These are phyloP conservation scores for Drosophila orosa DNA, from an alignment of 1,140 invertebrate species.

Conservation along the genomic window DNA sequence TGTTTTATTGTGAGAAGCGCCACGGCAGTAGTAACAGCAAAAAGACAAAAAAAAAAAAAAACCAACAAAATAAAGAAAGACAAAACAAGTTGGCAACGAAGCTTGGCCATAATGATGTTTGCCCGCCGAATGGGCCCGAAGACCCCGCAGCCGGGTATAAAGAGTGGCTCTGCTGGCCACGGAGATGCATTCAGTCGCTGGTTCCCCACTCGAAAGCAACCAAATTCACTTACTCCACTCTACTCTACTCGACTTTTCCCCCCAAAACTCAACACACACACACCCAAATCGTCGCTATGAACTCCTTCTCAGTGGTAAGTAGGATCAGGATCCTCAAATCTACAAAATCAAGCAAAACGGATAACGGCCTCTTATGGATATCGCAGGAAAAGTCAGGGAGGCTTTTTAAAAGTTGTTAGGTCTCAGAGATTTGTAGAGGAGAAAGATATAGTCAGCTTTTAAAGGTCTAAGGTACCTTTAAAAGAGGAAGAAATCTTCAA, in stretches of 20 bases:
- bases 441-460: not conserved
- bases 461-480: not conserved
- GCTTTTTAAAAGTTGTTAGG: too few species aligned
- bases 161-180: constrained; percentile 71
- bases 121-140: constrained; percentile 48
- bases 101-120: constrained; percentile 66
- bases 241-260: constrained; percentile 75
- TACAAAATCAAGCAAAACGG: not conserved
- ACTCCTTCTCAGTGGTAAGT: constrained; percentile 85
- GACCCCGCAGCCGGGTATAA: constrained; percentile 69
- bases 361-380: constrained; percentile 5
- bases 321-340: constrained; percentile 5
- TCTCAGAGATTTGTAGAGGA: not conserved
- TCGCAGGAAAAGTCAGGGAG: not conserved
- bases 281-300: constrained; percentile 83
- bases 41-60: constrained; percentile 12
- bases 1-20: constrained; percentile 74
- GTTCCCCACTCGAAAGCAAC: constrained; percentile 83
- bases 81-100: constrained; percentile 70
- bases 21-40: constrained; percentile 1
- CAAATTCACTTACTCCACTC: constrained; percentile 79
- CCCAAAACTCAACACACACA: constrained; percentile 73
- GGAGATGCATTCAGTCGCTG: constrained; percentile 84
- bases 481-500: too few species aligned
- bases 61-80: constrained; percentile 16